phyloP scores from a whole-genome alignment of 2,797 vertebrate genomes.

The Microchirus variegatus region DNA sequence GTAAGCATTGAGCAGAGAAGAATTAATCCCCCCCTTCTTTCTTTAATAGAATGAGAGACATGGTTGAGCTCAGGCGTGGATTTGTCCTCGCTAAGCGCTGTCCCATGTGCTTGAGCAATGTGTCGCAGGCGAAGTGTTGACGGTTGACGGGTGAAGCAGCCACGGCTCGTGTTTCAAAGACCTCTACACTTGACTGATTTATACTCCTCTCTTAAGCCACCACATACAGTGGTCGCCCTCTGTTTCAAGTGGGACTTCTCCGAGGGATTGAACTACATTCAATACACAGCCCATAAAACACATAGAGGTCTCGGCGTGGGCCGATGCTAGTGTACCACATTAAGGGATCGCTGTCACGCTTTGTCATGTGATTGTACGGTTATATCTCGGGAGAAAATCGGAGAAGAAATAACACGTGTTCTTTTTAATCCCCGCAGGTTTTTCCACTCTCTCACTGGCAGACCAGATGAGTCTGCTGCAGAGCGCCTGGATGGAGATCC shows the following conservation, averaged over 20 bases:
- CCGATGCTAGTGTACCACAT: constrained; percentile 41
- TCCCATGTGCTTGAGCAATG: constrained; percentile 25
- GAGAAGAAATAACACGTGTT: neutral
- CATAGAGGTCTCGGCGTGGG: constrained; percentile 28
- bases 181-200: constrained; percentile 69
- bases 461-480: constrained; percentile 98
- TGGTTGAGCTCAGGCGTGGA: constrained; percentile 17
- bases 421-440: constrained; percentile 78
- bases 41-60: constrained; percentile 2
- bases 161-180: constrained; percentile 74
- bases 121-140: constrained; percentile 32
- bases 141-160: constrained; percentile 45
- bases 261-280: constrained; percentile 51
- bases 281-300: constrained; percentile 61
- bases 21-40: neutral
- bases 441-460: constrained; percentile 90
- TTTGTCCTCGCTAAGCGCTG: constrained; percentile 37
- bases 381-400: constrained; percentile 1
- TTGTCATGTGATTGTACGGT: constrained; percentile 21
- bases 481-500: constrained; percentile 96
- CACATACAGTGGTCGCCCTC: constrained; percentile 47
- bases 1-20: too few relatives aligned
- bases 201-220: constrained; percentile 67
- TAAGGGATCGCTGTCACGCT: constrained; percentile 42
- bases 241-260: constrained; percentile 68